Conservation (phyloP, 35 echinoderm and acorn worm genomes). For the Acanthaster planci region DNA sequence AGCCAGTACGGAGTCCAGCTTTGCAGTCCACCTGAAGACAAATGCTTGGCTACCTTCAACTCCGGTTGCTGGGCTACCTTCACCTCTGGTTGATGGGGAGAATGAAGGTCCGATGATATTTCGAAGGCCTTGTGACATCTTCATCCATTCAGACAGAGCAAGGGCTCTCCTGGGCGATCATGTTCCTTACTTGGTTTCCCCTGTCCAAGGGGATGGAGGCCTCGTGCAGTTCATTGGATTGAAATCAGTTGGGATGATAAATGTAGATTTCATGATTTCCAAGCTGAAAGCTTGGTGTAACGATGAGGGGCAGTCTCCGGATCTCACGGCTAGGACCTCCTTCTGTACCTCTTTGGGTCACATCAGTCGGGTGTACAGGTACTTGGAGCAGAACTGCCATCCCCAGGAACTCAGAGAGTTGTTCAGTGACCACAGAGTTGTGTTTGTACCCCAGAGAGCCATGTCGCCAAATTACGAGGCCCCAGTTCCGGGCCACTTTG, state of each 20-base stretch:
- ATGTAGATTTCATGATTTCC: not conserved
- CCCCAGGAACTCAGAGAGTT: slow-evolving; percentile 33
- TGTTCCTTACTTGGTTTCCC: slow-evolving; percentile 27
- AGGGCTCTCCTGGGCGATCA: not conserved
- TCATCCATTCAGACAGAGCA: not conserved
- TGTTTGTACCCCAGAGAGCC: slow-evolving; percentile 30
- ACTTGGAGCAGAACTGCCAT: not conserved
- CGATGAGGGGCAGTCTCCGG: not conserved
- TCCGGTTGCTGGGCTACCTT: not conserved
- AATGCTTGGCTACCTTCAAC: slow-evolving; percentile 17
- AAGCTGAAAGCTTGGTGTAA: slow-evolving; percentile 31
- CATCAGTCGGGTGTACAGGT: slow-evolving; percentile 23
- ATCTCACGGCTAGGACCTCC: not conserved
- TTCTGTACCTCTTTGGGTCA: slow-evolving; percentile 3
- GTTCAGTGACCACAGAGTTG: slow-evolving; percentile 22
- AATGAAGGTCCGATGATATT: not conserved
- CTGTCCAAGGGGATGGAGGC: not conserved
- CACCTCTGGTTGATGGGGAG: not conserved
- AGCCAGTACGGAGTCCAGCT: slow-evolving; percentile 15
- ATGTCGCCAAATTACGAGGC: no score
- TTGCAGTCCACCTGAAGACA: slow-evolving; percentile 9
- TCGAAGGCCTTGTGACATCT: not conserved
- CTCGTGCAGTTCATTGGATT: slow-evolving; percentile 14
- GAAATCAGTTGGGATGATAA: not conserved
- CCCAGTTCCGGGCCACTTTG: slow-evolving; percentile 27